Base-by-base conservation (phyloP, 2,888 invertebrate genomes). In the Eupsilia transversa region DNA sequence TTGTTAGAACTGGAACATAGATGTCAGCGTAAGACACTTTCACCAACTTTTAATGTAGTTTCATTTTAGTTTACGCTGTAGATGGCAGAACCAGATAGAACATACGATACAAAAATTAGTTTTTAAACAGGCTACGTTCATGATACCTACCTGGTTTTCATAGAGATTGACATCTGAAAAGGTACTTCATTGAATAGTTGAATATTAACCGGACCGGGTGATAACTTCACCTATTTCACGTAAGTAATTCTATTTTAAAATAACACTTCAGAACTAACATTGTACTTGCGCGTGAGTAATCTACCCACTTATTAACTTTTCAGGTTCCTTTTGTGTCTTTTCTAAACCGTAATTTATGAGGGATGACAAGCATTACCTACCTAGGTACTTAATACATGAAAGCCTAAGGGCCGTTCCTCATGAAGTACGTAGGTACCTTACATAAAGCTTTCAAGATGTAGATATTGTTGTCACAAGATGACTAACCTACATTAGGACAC, bases 1-100 rank as follows among this genome's bases (percentile, higher is more conserved):
- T 61, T 86, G 38, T 41, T 41, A 9, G 6, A 33, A 49, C 27
- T 35, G 9, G 12, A 63, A 27, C 66, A 79, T 27, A 85, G 85
- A 85, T 84, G 85, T 82, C 85, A 74, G 69, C n/a, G 0, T 33
- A 14, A 27, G 0, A 52, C n/a, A 30, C 17, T 61, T 43, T 54
- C 17, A 46, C 30, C 14, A 54, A 52, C 35, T 56, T 52, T 57
- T n/a, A n/a, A 33, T 2, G 7, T 20, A 30, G 12, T 46, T 38
- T 49, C 14, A 20, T 7, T 1, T 10, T 35, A n/a, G 0, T 27
- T 49, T 17, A 23, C 5, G 3, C 35, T 49, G 0, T 64, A 82
- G 54, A 77, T 68, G 68, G 56, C 72, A 52, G 60, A 33, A 68
- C 49, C 23, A n/a, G 33, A 3, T 17, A 3, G 3, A 14, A 5